Evolutionary conservation across 1,140 invertebrate genomes (phyloP).

Genomic region (Trinorchestia longiramus): DNA sequence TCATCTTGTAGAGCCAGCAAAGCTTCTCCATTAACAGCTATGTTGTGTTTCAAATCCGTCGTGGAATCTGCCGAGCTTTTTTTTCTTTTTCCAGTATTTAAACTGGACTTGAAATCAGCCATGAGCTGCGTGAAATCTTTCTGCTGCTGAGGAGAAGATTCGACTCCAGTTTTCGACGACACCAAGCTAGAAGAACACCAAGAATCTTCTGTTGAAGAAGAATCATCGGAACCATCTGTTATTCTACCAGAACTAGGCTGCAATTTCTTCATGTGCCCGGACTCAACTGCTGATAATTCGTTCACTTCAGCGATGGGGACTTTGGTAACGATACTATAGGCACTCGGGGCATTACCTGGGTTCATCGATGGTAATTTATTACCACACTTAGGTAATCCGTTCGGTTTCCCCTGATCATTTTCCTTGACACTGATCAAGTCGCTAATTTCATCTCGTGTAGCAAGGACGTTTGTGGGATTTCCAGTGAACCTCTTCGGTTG

Average conservation of each 20-base stretch:
- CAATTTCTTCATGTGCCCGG: neutral
- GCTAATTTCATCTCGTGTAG: neutral
- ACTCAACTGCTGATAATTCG: neutral
- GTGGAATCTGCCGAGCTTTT: neutral
- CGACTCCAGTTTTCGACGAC: neutral
- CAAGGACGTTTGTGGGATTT: too few species aligned
- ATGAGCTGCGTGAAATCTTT: neutral
- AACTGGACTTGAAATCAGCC: slow-evolving; percentile 13
- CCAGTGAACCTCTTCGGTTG: neutral
- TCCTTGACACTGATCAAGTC: neutral
- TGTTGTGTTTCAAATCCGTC: neutral
- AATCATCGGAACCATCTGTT: neutral
- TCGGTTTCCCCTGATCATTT: neutral
- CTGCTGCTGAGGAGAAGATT: neutral
- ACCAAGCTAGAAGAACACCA: neutral
- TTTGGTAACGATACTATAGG: slow-evolving; percentile 12
- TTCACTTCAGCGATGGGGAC: neutral
- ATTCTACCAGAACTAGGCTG: neutral
- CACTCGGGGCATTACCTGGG: neutral
- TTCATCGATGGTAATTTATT: neutral
- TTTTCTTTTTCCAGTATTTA: neutral
- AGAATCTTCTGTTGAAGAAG: neutral
- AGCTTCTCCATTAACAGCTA: slow-evolving; percentile 22
- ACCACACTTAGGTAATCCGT: neutral
- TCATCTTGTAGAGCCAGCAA: slow-evolving; percentile 11